Evolutionary conservation across 2,888 invertebrate species (phyloP).

Genomic region (Subacronicta megacephala): DNA sequence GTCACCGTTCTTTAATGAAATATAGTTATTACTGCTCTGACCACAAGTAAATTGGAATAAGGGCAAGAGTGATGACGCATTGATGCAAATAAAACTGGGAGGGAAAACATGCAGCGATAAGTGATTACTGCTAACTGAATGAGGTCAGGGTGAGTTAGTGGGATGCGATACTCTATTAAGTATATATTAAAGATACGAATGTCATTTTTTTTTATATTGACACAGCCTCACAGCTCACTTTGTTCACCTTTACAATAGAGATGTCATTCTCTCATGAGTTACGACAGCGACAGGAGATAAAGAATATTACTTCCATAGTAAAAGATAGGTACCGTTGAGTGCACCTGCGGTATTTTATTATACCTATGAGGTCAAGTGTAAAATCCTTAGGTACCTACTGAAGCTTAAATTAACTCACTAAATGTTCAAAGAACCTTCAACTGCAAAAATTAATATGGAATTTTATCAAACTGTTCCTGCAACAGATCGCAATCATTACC

Average conservation of each 20-base stretch:
- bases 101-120: conserved; percentile 28
- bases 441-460: no score
- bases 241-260: conserved; percentile 2
- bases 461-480: no score
- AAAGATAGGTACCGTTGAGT: neutral
- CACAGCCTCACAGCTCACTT: neutral
- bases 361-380: neutral
- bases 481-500: no score
- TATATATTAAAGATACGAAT: conserved; percentile 41
- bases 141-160: conserved; percentile 47
- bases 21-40: no score
- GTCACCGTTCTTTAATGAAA: no score
- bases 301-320: neutral
- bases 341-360: neutral
- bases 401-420: no score
- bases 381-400: no score
- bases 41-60: no score
- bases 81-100: neutral
- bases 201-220: conserved; percentile 25
- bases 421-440: neutral
- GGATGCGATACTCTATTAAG: conserved; percentile 25
- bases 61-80: no score
- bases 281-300: neutral
- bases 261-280: conserved; percentile 2
- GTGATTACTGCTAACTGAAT: conserved; percentile 42